A percentile compares a stretch with the other conserved stretches of the same genome.
These are phyloP conservation scores for Drosophila sp. DNA, from an alignment of 1,140 invertebrate genomes.

Conservation along the genomic window DNA sequence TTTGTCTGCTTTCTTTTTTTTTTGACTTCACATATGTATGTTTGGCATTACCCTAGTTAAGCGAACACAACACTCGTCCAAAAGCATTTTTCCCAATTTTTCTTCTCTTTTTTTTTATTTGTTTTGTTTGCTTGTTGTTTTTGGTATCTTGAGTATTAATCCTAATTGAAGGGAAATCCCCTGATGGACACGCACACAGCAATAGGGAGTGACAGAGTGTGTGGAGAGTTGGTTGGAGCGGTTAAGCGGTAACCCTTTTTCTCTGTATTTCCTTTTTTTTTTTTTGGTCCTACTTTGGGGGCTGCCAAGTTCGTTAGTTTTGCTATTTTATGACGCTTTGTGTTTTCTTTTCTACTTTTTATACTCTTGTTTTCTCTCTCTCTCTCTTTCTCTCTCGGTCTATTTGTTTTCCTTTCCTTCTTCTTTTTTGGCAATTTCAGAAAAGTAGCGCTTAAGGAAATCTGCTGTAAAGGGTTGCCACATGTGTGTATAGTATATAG, in stretches of 20 bases:
- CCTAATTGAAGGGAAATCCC: slow-evolving; percentile 83
- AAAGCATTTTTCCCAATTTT: slow-evolving; percentile 36
- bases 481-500: slow-evolving; percentile 8
- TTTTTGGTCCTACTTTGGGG: slow-evolving; percentile 34
- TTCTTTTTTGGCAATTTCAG: slow-evolving; percentile 17
- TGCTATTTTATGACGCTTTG: slow-evolving; percentile 58
- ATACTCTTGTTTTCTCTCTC: slow-evolving; percentile 4
- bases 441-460: slow-evolving; percentile 54
- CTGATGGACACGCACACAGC: slow-evolving; percentile 69
- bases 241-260: slow-evolving; percentile 68
- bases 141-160: slow-evolving; percentile 81
- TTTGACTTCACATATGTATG: slow-evolving; percentile 37
- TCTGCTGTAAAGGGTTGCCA: slow-evolving; percentile 24
- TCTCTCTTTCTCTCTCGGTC: not conserved
- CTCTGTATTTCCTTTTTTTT: slow-evolving; percentile 19
- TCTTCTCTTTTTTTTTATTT: slow-evolving; percentile 32
- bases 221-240: slow-evolving; percentile 11
- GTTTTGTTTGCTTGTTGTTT: slow-evolving; percentile 35
- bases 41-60: slow-evolving; percentile 76
- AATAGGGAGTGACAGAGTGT: slow-evolving; percentile 11
- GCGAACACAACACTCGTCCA: slow-evolving; percentile 26
- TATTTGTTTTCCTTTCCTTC: not conserved
- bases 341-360: slow-evolving; percentile 27
- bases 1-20: slow-evolving; percentile 1
- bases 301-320: slow-evolving; percentile 59